A percentile compares a stretch with the other conserved stretches of the same genome.
phyloP scores from a whole-genome alignment of 2,888 invertebrate genomes.

The Synanthedon myopaeformis region DNA sequence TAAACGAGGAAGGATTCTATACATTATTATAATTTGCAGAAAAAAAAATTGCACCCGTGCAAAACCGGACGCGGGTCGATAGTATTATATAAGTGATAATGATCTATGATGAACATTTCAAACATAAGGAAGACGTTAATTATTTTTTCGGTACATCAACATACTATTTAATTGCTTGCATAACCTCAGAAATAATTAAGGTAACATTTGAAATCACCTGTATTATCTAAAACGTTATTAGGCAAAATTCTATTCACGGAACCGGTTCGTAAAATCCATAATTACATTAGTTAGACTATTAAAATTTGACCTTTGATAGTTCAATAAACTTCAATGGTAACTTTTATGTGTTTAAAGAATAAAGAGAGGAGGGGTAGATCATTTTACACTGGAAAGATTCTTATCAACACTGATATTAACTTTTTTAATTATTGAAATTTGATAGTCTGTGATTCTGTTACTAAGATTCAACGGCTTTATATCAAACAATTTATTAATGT shows the following conservation, averaged over 20 bases:
- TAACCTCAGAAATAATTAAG: conserved; percentile 10
- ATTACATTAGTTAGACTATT: conserved; percentile 17
- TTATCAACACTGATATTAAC: conserved; percentile 23
- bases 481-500: conserved; percentile 6
- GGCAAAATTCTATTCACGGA: conserved; percentile 20
- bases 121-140: not conserved
- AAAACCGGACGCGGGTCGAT: too few relatives aligned
- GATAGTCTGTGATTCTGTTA: conserved; percentile 14
- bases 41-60: too few relatives aligned
- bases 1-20: too few relatives aligned
- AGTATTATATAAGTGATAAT: too few relatives aligned
- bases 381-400: conserved; percentile 15
- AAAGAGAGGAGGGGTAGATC: conserved; percentile 4
- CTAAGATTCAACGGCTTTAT: conserved; percentile 12
- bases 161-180: not conserved
- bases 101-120: not conserved
- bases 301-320: conserved; percentile 16
- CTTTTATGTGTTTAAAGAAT: not conserved
- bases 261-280: conserved; percentile 26
- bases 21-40: too few relatives aligned
- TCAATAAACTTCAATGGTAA: conserved; percentile 14
- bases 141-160: too few relatives aligned
- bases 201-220: conserved; percentile 1
- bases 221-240: conserved; percentile 21
- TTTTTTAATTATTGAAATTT: conserved; percentile 40